A percentile compares a stretch with the other conserved stretches of the same genome.
phyloP scores from a whole-genome alignment of 35 echinoderm and acorn worm genomes.

The Anneissia japonica region DNA sequence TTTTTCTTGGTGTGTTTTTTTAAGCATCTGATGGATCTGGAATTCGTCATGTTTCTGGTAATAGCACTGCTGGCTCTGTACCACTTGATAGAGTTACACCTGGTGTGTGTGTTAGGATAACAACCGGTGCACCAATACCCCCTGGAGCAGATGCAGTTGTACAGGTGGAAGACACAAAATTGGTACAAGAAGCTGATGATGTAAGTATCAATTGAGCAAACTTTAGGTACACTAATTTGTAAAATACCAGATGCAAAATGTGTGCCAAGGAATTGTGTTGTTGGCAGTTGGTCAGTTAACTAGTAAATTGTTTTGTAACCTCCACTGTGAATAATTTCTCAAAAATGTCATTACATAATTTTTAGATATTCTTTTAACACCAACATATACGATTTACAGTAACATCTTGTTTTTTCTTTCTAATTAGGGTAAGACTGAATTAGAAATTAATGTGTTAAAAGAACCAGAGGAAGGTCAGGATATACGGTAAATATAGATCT shows the following conservation, averaged over 20 bases:
- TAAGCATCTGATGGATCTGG: constrained; percentile 89
- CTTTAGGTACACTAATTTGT: no score
- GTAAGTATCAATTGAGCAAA: constrained; percentile 55
- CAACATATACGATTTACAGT: no score
- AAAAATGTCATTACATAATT: no score
- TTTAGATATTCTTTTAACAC: no score
- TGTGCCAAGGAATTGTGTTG: no score
- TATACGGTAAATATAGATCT: constrained; percentile 9
- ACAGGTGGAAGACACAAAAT: constrained; percentile 88
- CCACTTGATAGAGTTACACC: constrained; percentile 43
- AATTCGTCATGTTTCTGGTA: constrained; percentile 50
- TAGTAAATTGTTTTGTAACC: no score
- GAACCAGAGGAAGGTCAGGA: background rate
- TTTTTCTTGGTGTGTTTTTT: background rate
- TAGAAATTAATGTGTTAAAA: background rate
- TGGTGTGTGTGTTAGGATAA: constrained; percentile 72
- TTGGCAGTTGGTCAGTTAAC: no score
- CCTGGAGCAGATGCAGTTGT: constrained; percentile 87
- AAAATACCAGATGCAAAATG: no score
- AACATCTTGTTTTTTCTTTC: background rate
- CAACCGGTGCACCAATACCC: constrained; percentile 86
- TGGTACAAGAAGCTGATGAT: constrained; percentile 67
- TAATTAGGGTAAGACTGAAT: background rate
- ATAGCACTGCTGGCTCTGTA: constrained; percentile 54
- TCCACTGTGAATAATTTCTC: no score